Evolutionary conservation across 64 coral and sea anemone genomes (phyloP), one percentile per base, ranked within the genome.

Genomic region (Stylophora pistillata): DNA sequence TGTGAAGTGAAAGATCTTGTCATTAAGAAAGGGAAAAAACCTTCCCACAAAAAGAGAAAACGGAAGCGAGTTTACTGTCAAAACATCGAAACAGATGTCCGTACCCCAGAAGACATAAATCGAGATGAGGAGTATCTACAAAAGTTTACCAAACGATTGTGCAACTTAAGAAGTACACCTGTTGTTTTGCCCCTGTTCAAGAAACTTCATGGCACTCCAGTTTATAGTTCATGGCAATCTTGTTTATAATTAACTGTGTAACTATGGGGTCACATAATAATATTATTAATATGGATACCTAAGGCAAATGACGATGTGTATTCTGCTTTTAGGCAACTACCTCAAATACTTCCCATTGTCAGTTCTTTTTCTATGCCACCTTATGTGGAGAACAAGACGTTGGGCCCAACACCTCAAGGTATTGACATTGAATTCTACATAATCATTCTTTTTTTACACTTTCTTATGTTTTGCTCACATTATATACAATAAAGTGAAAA

Each of bases 351-450:
- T n/a, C n/a, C n/a, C n/a, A 91, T 91, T 92, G 82, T 72, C 82
- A 92, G 90, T 74, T n/a, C 57, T 86, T 53, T 83, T 86, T 91
- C 82, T 91, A 91, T 82, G 86, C 73, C 82, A 91, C 90, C 56
- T 91, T 91, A 78, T 91, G 82, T 78, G 90, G 79, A 14, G 89
- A 91, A 76, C 89, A 91, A 91, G 89, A 91, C 77, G 80, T 85
- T 77, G 89, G 79, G 37, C 16, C 23, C 53, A 78, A n/a, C 78
- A 71, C 60, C 74, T 79, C 87, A 79, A 89, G 87, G 87, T 89
- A 89, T 58, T 65, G 20, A 75, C 77, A 64, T 77, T 41, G 76
- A 30, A 59, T 76, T 76, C 63, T n/a, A n/a, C n/a, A 34, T 15
- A 58, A n/a, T n/a, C n/a, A n/a, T n/a, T n/a, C n/a, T n/a, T n/a